These are phyloP conservation scores for Archegozetes longisetosus DNA, from an alignment of 1,140 invertebrate genomes.

Conservation along the genomic window DNA sequence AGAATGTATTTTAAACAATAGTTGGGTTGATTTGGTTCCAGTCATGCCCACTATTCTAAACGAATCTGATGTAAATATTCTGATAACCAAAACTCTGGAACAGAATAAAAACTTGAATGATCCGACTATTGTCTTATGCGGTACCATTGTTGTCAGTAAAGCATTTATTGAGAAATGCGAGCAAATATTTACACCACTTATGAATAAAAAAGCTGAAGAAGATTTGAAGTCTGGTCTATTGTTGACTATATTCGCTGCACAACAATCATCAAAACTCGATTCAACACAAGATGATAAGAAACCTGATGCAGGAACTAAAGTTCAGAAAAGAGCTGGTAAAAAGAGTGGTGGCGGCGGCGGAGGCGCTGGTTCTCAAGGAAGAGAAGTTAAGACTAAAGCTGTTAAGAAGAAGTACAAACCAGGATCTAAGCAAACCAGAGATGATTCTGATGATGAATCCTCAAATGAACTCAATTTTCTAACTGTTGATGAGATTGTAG, in stretches of 20 bases:
- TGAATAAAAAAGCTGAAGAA: constrained; percentile 52
- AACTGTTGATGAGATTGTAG: constrained; percentile 22
- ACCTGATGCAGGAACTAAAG: constrained; percentile 59
- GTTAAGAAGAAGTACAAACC: constrained; percentile 49
- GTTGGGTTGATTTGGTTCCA: constrained; percentile 54
- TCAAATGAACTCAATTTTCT: constrained; percentile 24
- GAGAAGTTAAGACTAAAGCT: constrained; percentile 88
- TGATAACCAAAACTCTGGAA: constrained; percentile 18
- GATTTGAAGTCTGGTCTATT: constrained; percentile 22
- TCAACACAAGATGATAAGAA: constrained; percentile 40
- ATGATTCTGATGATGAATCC: constrained; percentile 31
- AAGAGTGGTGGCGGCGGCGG: constrained; percentile 43
- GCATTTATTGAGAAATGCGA: constrained; percentile 49
- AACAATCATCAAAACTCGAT: constrained; percentile 26
- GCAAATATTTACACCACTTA: constrained; percentile 46
- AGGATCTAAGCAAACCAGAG: constrained; percentile 16
- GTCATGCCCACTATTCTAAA: constrained; percentile 23
- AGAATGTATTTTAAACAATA: constrained; percentile 53
- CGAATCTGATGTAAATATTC: constrained; percentile 19
- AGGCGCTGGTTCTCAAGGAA: constrained; percentile 74
- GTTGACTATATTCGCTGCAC: constrained; percentile 23
- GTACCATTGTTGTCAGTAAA: constrained; percentile 36
- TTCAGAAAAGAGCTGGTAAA: not conserved
- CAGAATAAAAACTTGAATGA: constrained; percentile 14
- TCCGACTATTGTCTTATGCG: constrained; percentile 26